Base-by-base conservation (phyloP, 2,113 vertebrate genomes). In the Lichenostomus cassidix region DNA sequence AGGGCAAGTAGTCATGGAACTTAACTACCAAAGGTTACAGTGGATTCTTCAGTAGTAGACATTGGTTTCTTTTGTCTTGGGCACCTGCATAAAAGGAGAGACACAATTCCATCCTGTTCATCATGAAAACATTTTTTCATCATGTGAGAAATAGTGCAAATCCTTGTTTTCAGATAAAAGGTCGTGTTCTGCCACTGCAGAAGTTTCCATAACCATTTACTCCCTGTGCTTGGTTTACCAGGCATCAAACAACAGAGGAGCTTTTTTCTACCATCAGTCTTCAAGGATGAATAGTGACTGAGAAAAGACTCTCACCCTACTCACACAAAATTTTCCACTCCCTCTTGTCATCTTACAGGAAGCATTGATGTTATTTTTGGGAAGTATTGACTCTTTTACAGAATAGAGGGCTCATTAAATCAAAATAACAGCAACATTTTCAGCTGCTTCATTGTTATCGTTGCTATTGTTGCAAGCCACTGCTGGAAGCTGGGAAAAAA, bases 401-500 rank as follows among this genome's bases (percentile, higher is more conserved):
- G 85, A 96, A 73, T 44, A 88, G 78, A 88, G 39, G 55, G 56
- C 68, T 96, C 82, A 88, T 95, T 97, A 94, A 92, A 95, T 95
- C 82, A 91, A 95, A 96, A 80, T 70, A 97, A 89, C 64, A 89
- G 46, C 73, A 94, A 73, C 35, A 59, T 77, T 95, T 95, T 95
- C 85, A 86, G 68, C 87, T 77, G 78, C 53, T 76, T 91, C 83
- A 44, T 84, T 94, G 86, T 90, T 94, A 86, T 70, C 21, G 1
- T 63, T 93, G 60, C 60, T 86, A 70, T 78, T 94, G 84, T 80
- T 79, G 8, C 52, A 91, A 88, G 60, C 0, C 10, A 68, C 70
- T 86, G 71, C 39, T 90, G 23, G 50, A 90, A 90, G 15, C 49
- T 33, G 24, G 37, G 12, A 14, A 71, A 87, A 90, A 80, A 81